Base-by-base conservation (phyloP, 2,888 invertebrate genomes). In the Amblyjoppa fuscipennis region DNA sequence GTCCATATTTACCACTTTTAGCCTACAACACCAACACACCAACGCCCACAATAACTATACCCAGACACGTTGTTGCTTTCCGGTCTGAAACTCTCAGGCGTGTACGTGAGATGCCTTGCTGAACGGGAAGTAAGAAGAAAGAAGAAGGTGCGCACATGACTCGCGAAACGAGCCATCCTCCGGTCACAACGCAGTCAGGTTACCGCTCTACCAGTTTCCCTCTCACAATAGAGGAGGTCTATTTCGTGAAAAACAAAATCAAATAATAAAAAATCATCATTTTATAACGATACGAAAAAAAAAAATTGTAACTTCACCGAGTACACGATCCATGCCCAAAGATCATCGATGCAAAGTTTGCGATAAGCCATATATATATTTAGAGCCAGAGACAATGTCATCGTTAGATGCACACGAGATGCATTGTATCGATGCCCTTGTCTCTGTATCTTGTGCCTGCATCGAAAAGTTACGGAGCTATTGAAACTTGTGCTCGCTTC, bases 51-150 rank as follows among this genome's bases (percentile, higher is more conserved):
- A 41, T 41, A 41, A 41, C 41, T 41, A 41, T 73, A 68, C 68
- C 70, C 64, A 28, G 69, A 34, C 59, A 82, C 61, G 79, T 74
- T 61, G 53, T 69, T 79, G 61, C 61, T 70, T 75, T 70, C 31
- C 68, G 68, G 49, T 78, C 49, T 59, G 4, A 56, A 83, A 74
- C 68, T 51, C 59, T 74, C 61, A 11, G 59, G 53, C 25, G 56
- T 61, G 34, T 31, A 83, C 83, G 79, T 83, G 74, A 83, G 38
- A n/a, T 53, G 79, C 41, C 0, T 75, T 11, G 34, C 34, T 38
- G 59, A 69, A 38, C 68, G 69, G 34, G 69, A 69, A 49, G 51
- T 49, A 28, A 16, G 20, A 61, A 61, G n/a, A 64, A 31, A 20
- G 11, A 64, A n/a, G 7, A 45, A 51, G 45, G n/a, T 45, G 56